Base-by-base conservation (phyloP, 2,888 invertebrate species). In the Diarsia mendica region DNA sequence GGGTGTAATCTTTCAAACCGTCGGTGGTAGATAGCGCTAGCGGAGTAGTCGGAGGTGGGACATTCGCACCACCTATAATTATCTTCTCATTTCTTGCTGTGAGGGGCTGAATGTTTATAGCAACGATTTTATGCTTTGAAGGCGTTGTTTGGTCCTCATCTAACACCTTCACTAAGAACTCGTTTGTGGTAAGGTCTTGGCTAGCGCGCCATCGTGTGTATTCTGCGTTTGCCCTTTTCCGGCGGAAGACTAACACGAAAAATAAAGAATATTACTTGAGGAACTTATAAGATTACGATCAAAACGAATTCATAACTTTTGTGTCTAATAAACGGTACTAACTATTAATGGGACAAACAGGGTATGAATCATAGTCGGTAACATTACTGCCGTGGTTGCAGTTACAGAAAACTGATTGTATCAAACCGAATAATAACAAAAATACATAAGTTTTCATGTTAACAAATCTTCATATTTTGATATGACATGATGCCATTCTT, bases 161-260 rank as follows among this genome's bases (percentile, higher is more conserved):
- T 75, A 95, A 92, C 80, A 96, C 93, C 89, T 96, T 94, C n/a
- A 96, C 95, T 80, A 96, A 89, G 79, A 96, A 96, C 82, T 95
- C 94, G 75, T 90, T 90, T 64, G 94, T 92, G 3, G 92, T 91
- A 71, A 58, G 46, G 33, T 91, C 92, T 81, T 88, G 75, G 83
- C 93, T 93, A 48, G 91, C 88, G 75, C 88, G 90, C 96, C 96
- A 96, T 83, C 96, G 91, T 20, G 95, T 96, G 67, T 96, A 96
- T 75, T 96, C 95, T 74, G 84, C 75, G 11, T 86, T 83, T 51
- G 93, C 92, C 83, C 96, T 93, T 90, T 95, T 96, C 58, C 90
- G 89, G 28, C 96, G 93, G 78, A 91, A 87, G 84, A 87, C 94
- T 94, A 78, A 66, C 82, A 89, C 64, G 15, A 79, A 67, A 20